Evolutionary conservation across 2,797 vertebrate species (phyloP).

Genomic region (Cetoscarus ocellatus): DNA sequence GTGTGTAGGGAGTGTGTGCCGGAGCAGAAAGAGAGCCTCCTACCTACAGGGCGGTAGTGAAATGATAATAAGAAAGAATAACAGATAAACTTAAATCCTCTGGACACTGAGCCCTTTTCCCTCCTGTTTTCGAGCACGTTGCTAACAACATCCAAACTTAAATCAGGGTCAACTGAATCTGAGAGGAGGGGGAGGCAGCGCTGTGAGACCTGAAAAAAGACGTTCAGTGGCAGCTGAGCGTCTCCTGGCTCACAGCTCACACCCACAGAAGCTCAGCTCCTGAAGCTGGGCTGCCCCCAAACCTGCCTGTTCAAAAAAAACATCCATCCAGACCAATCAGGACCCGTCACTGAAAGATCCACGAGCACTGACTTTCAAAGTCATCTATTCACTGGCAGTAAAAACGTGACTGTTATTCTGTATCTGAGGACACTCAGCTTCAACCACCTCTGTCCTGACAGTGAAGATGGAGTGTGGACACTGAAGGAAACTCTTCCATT

Average conservation of each 20-base stretch:
- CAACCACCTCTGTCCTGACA: slow-evolving; percentile 49
- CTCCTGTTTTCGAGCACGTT: slow-evolving; percentile 51
- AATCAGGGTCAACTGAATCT: slow-evolving; percentile 30
- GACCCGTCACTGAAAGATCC: slow-evolving; percentile 39
- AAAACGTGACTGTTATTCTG: slow-evolving; percentile 1
- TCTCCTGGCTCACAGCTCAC: slow-evolving; percentile 16
- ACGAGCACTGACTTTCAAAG: slow-evolving; percentile 5
- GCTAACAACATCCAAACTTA: slow-evolving; percentile 27
- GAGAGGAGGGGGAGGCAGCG: slow-evolving; percentile 9
- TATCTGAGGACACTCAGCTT: slow-evolving; percentile 22
- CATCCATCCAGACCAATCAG: slow-evolving; percentile 28
- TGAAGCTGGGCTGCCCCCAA: slow-evolving; percentile 40
- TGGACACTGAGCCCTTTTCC: slow-evolving; percentile 64
- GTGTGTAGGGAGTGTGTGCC: slow-evolving; percentile 90
- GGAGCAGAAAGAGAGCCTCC: slow-evolving; percentile 84
- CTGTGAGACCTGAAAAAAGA: slow-evolving; percentile 27
- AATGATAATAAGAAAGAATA: slow-evolving; percentile 82
- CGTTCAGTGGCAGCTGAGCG: slow-evolving; percentile 33
- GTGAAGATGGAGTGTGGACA: slow-evolving; percentile 85
- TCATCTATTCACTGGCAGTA: slow-evolving; percentile 50
- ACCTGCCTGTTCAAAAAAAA: slow-evolving; percentile 5
- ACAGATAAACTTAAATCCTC: slow-evolving; percentile 61
- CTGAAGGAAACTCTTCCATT: slow-evolving; percentile 50
- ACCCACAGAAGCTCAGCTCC: slow-evolving; percentile 76
- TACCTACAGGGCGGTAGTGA: slow-evolving; percentile 90